Base-by-base conservation (phyloP, 2,797 vertebrate genomes). In the Notolepis coatsorum region DNA sequence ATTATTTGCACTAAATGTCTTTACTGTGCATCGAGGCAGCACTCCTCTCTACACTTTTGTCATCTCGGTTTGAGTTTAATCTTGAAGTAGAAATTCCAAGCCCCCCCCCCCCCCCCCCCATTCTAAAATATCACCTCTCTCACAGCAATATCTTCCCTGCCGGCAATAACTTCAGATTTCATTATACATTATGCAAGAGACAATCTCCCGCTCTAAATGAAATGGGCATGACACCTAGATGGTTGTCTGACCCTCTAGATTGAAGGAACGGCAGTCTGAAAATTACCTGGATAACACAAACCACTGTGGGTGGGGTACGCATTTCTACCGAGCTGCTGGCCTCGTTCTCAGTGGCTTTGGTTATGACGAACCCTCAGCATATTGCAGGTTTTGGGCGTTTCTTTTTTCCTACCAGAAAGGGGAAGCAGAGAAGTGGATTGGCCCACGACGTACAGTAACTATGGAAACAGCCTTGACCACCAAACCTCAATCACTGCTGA, bases 141-240 rank as follows among this genome's bases (percentile, higher is more conserved):
- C 65, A 31, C 54, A 65, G 72, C 71, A 76, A 85, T 82, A 79
- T 80, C 79, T 69, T n/a, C 69, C 51, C 64, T 61, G 50, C 68
- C 55, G 50, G 66, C 75, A 81, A 81, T 83, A 79, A 81, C 63
- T 78, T 75, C 51, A 81, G 75, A 85, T 85, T 84, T 82, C 77
- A 83, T 85, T 80, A 85, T 88, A 64, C 82, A 89, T 89, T 85
- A 88, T 87, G 79, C 83, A 89, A 73, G 76, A 80, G 73, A 73
- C 81, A 86, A 89, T 89, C 79, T 85, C 76, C 63, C 25, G 43
- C 69, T 70, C 53, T 68, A 73, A 79, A 86, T 84, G 78, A 85
- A 85, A 90, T 75, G 79, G 76, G 64, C 60, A 65, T 50, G 71
- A 55, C 78, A 77, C 80, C 71, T 60, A 7, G 49, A 71, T 67